phyloP scores from a whole-genome alignment of 2,797 vertebrate species.

The Mormyrops boulengeri region DNA sequence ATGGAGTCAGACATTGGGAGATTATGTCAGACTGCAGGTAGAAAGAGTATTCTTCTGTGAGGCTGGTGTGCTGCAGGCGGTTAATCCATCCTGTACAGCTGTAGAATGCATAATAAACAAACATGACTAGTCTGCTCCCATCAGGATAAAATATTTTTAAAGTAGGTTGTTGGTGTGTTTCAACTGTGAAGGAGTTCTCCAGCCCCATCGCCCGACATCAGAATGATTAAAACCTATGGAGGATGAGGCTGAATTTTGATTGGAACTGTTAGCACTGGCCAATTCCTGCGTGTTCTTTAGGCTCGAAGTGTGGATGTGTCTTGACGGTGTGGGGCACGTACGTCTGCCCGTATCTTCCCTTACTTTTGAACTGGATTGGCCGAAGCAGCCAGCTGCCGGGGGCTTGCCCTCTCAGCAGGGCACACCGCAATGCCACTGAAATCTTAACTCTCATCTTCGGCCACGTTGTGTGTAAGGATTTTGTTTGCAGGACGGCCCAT shows the following conservation, averaged over 20 bases:
- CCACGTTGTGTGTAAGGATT: neutral
- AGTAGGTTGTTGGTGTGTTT: neutral
- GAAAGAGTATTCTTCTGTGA: conserved; percentile 2
- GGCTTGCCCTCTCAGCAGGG: neutral
- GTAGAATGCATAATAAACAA: neutral
- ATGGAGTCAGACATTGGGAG: neutral
- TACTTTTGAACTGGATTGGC: neutral
- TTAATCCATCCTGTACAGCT: conserved; percentile 11
- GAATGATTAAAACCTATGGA: neutral
- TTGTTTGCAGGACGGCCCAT: neutral
- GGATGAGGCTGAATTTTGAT: neutral
- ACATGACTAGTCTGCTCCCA: neutral
- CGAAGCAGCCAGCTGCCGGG: neutral
- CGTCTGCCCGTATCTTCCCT: neutral
- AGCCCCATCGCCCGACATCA: neutral
- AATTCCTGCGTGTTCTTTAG: neutral
- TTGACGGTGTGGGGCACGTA: neutral
- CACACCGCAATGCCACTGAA: neutral
- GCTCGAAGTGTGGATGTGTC: neutral
- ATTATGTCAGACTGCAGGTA: neutral
- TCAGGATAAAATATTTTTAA: neutral
- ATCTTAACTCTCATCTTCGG: neutral
- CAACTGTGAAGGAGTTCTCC: neutral
- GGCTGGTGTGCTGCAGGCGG: neutral
- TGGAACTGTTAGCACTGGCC: neutral